Percentiles rank a stretch among this genome's conserved stretches.
phyloP scores from a whole-genome alignment of 1,140 invertebrate genomes.

The Drosophila ananassae region DNA sequence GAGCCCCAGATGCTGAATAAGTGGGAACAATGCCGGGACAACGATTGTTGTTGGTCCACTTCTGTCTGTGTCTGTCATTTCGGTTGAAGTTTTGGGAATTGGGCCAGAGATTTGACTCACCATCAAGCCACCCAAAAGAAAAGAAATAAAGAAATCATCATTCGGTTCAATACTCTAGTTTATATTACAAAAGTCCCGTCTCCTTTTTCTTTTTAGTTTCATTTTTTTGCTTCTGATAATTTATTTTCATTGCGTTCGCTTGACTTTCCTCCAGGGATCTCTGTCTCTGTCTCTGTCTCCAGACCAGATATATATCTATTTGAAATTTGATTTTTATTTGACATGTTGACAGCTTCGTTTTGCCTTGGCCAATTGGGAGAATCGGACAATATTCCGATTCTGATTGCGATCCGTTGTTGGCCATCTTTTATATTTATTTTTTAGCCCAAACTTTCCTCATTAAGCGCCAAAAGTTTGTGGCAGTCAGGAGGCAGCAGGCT shows the following conservation, averaged over 20 bases:
- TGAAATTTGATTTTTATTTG: conserved; percentile 83
- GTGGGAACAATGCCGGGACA: conserved; percentile 39
- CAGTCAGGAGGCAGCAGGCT: not conserved
- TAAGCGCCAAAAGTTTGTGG: conserved; percentile 47
- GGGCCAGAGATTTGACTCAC: conserved; percentile 60
- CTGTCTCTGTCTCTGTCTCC: not conserved
- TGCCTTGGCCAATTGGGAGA: conserved; percentile 39
- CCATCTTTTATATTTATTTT: conserved; percentile 22
- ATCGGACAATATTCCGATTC: conserved; percentile 21
- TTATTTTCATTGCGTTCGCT: conserved; percentile 78
- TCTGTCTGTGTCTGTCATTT: conserved; percentile 47
- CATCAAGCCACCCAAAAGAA: not conserved
- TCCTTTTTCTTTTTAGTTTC: conserved; percentile 7
- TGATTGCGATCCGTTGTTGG: too few relatives aligned
- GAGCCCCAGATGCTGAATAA: conserved; percentile 11
- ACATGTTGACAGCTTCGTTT: conserved; percentile 68
- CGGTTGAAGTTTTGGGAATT: conserved; percentile 68
- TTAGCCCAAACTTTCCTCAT: conserved; percentile 59
- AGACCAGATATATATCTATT: conserved; percentile 65
- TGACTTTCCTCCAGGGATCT: conserved; percentile 54
- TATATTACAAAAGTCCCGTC: conserved; percentile 74
- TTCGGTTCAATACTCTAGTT: conserved; percentile 67
- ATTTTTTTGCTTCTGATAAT: conserved; percentile 60
- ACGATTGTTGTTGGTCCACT: conserved; percentile 44
- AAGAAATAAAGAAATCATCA: conserved; percentile 51